These are phyloP conservation scores for Lycaon pictus DNA, from an alignment of 2,113 vertebrate genomes.

Conservation along the genomic window DNA sequence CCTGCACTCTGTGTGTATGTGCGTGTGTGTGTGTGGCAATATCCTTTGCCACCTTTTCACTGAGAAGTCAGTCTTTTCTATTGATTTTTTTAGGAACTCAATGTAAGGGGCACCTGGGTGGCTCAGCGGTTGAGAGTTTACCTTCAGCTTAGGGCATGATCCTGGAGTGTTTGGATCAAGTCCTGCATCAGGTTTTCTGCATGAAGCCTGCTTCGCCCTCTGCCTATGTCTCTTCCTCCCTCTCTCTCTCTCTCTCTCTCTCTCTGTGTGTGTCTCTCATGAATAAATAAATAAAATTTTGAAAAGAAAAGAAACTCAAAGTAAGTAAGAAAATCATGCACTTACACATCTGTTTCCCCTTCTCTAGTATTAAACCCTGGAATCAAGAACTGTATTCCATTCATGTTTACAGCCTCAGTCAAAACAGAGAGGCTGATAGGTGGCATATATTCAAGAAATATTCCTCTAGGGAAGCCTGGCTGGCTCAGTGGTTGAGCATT, in stretches of 20 bases:
- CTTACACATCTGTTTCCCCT: background rate
- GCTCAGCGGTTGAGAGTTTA: too few species aligned
- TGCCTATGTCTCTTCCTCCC: too few species aligned
- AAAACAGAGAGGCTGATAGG: background rate
- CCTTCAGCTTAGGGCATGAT: too few species aligned
- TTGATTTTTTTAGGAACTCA: background rate
- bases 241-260: too few species aligned
- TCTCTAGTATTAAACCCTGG: background rate
- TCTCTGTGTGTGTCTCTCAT: too few species aligned
- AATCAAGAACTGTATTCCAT: background rate
- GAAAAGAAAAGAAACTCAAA: too few species aligned
- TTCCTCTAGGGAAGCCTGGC: background rate
- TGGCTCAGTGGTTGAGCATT: background rate
- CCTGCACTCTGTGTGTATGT: background rate
- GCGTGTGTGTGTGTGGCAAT: background rate
- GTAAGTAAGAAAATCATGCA: background rate
- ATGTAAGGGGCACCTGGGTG: too few species aligned
- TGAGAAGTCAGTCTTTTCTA: background rate
- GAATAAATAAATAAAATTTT: too few species aligned
- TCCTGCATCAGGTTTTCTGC: too few species aligned
- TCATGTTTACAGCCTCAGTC: background rate
- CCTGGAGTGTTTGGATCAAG: too few species aligned
- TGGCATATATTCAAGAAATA: background rate
- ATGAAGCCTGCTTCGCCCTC: too few species aligned
- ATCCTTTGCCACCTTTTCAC: background rate